Evolutionary conservation across 1,140 invertebrate genomes (phyloP), one percentile per base, ranked within the genome.

Genomic region (Cyphomyrmex costatus): DNA sequence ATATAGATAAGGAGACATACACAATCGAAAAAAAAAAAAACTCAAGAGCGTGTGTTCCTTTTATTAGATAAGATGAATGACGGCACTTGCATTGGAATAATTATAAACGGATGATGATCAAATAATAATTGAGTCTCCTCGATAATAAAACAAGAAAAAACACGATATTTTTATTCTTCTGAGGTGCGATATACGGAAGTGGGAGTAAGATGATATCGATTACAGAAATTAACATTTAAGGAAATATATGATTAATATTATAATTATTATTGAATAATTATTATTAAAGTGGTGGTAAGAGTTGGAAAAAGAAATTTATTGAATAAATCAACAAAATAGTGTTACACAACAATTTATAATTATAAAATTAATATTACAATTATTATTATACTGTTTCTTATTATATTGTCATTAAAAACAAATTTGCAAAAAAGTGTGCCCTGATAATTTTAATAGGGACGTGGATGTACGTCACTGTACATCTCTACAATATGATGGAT

Each of bases 341-440:
- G 92, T 93, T 93, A 94, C 91, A 92, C 92, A 88, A 92, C 91
- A 93, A 93, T 93, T 93, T 92, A 93, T 91, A 91, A 93, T 93
- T 93, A 92, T 88, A 92, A 91, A 90, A 93, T 92, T 91, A 94
- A 93, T 93, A 93, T 93, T 93, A 94, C 92, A 92, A 92, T 91
- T 92, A 94, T 93, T 92, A 94, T 94, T 95, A 92, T 95, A 94
- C 93, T 92, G 93, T 94, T 95, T 94, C 91, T 93, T 93, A 94
- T 94, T 95, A 94, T 93, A 94, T 94, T 94, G 91, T 94, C 92
- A 93, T 92, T 94, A 94, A 94, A 94, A 94, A 93, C 87, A 88
- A 93, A 92, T 93, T 92, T 93, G 92, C 89, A 91, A 90, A 90
- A 90, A 87, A 86, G 73, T 87, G 70, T 90, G 87, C 89, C 83